A percentile compares a stretch with the other conserved stretches of the same genome.
Evolutionary conservation across 2,113 vertebrate genomes (phyloP).

Genomic region (Aegithalos caudatus): DNA sequence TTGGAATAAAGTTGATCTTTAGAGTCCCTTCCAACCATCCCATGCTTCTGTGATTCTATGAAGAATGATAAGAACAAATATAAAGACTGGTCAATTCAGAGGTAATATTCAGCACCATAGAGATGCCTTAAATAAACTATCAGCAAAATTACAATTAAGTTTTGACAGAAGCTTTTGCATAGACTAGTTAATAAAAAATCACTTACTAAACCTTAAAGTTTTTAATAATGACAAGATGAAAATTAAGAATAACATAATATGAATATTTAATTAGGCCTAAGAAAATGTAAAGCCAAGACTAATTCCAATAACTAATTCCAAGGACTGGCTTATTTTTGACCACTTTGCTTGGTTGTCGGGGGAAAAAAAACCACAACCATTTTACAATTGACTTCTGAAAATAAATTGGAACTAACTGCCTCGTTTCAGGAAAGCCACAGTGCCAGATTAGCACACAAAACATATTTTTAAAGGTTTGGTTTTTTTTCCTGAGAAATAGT

Average conservation of each 20-base stretch:
- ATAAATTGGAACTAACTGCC: background rate
- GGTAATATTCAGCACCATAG: background rate
- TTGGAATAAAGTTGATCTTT: background rate
- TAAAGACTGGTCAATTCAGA: background rate
- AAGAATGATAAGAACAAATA: background rate
- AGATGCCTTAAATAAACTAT: background rate
- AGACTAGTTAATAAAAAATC: background rate
- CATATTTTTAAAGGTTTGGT: background rate
- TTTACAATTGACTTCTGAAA: background rate
- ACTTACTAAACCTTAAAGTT: background rate
- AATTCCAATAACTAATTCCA: background rate
- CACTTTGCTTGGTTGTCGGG: background rate
- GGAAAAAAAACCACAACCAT: accelerated
- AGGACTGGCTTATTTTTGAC: background rate
- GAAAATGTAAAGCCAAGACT: background rate
- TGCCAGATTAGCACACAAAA: background rate
- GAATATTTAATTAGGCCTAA: background rate
- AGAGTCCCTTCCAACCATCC: background rate
- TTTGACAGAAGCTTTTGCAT: constrained; percentile 9
- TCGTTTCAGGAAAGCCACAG: background rate
- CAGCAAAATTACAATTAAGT: background rate
- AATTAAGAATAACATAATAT: background rate
- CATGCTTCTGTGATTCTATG: background rate
- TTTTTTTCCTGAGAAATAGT: background rate
- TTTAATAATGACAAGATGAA: constrained; percentile 28